These are phyloP conservation scores for Ditylenchus dipsaci DNA, from an alignment of 1,140 invertebrate genomes.

Conservation along the genomic window DNA sequence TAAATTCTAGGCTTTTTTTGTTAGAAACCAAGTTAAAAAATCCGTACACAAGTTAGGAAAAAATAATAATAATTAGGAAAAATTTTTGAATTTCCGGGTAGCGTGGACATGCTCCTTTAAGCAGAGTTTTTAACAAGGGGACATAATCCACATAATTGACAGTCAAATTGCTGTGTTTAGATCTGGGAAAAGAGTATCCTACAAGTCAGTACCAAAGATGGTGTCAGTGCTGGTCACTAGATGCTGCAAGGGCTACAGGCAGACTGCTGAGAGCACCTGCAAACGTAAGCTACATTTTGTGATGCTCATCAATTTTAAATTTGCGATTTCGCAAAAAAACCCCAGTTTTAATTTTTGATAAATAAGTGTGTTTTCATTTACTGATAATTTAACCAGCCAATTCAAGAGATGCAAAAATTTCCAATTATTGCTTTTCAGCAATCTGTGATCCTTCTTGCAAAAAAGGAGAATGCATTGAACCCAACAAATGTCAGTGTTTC, in stretches of 20 bases:
- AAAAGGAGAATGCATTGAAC: slow-evolving; percentile 76
- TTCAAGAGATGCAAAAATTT: background rate
- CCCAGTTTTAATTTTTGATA: no score
- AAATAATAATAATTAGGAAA: no score
- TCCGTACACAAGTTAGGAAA: no score
- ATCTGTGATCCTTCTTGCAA: slow-evolving; percentile 75
- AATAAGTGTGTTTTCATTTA: background rate
- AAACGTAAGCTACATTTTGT: slow-evolving; percentile 24
- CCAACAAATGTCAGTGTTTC: slow-evolving; percentile 78
- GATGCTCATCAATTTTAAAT: slow-evolving; percentile 1
- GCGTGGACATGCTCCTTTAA: no score
- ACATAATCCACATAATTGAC: background rate
- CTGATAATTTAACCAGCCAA: background rate
- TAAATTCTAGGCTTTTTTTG: no score
- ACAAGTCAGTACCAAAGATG: slow-evolving; percentile 63
- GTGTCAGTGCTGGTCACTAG: slow-evolving; percentile 74
- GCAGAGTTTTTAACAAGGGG: background rate
- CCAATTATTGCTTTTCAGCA: slow-evolving; percentile 59
- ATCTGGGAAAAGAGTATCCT: slow-evolving; percentile 51
- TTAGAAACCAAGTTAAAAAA: no score
- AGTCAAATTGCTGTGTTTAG: slow-evolving; percentile 41
- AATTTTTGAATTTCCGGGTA: no score
- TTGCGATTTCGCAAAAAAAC: slow-evolving; percentile 11
- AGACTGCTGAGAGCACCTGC: slow-evolving; percentile 60
- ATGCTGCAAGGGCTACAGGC: slow-evolving; percentile 76